Evolutionary conservation across 1,140 invertebrate species (phyloP).

Genomic region (Manduca sexta): DNA sequence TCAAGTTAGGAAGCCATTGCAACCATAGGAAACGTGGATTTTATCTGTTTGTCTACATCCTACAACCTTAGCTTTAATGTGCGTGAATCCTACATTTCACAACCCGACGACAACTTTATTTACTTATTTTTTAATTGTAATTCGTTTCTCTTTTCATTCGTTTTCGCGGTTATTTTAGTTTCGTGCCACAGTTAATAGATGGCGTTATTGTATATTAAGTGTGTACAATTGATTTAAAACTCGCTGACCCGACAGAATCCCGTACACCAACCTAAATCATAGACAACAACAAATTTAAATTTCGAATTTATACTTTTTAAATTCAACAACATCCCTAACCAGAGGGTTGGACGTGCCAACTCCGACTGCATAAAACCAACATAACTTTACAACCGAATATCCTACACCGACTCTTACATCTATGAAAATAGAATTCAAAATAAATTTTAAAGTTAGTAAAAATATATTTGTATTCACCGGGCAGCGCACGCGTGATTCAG

Average conservation of each 20-base stretch:
- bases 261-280: too few relatives aligned
- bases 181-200: too few relatives aligned
- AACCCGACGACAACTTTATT: background rate
- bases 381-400: background rate
- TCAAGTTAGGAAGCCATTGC: slow-evolving; percentile 4
- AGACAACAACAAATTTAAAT: background rate
- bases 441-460: slow-evolving; percentile 3
- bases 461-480: slow-evolving; percentile 12
- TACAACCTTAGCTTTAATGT: slow-evolving; percentile 10
- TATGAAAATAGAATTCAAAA: slow-evolving; percentile 3
- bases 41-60: slow-evolving; percentile 8
- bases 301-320: background rate
- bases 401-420: slow-evolving; percentile 1
- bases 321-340: background rate
- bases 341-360: slow-evolving; percentile 1
- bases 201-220: too few relatives aligned
- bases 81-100: slow-evolving; percentile 7
- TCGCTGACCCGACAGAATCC: too few relatives aligned
- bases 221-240: too few relatives aligned
- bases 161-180: background rate
- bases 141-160: background rate
- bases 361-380: background rate
- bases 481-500: slow-evolving; percentile 23
- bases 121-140: background rate
- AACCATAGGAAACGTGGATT: slow-evolving; percentile 11